phyloP scores from a whole-genome alignment of 2,888 invertebrate species.

The Empis stercorea region DNA sequence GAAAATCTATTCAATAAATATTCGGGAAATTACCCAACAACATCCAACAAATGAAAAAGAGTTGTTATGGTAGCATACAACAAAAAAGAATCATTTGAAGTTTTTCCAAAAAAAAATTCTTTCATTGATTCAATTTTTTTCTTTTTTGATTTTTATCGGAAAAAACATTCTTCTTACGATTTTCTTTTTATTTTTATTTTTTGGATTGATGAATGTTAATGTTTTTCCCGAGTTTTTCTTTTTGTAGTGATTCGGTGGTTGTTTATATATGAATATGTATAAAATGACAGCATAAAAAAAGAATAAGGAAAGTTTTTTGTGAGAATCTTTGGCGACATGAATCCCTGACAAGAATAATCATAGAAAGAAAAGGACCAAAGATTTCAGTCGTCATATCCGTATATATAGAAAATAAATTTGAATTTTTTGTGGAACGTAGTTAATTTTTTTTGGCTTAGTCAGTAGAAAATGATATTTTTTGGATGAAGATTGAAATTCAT shows the following conservation, averaged over 20 bases:
- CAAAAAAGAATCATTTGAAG: slow-evolving; percentile 1
- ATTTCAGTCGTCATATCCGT: slow-evolving; percentile 5
- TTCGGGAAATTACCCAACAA: too few relatives aligned
- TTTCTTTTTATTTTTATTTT: slow-evolving; percentile 6
- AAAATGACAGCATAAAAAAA: slow-evolving; percentile 13
- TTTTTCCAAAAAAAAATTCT: too few relatives aligned
- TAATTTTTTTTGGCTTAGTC: too few relatives aligned
- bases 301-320: slow-evolving; percentile 8
- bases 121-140: too few relatives aligned
- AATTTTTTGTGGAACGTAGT: too few relatives aligned
- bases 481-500: too few relatives aligned
- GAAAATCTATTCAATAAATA: slow-evolving; percentile 19
- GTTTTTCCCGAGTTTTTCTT: slow-evolving; percentile 1
- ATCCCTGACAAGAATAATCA: slow-evolving; percentile 13
- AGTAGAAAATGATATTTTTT: too few relatives aligned
- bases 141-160: neutral
- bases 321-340: slow-evolving; percentile 14
- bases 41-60: slow-evolving; percentile 14
- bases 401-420: slow-evolving; percentile 2
- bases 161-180: neutral
- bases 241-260: slow-evolving; percentile 8
- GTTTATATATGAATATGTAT: too few relatives aligned
- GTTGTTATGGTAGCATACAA: slow-evolving; percentile 18
- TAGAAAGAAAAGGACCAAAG: too few relatives aligned
- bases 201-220: slow-evolving; percentile 5